Conservation (phyloP, 2,113 vertebrate genomes). For the western clawed frog (Xenopus tropicalis) region UCB_Xtro_10.0 CM004443.2:9854001-9854500, state of each 20-base stretch:
- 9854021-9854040: background rate
- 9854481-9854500: too few relatives aligned
- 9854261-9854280: background rate
- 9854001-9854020: background rate
- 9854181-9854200: background rate
- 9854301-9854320: too few relatives aligned
- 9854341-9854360: too few relatives aligned
- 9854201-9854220: background rate
- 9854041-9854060: background rate
- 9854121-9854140: background rate
- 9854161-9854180: background rate
- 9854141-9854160: background rate
- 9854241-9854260: too few relatives aligned
- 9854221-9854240: background rate
- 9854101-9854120: background rate
- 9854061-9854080: background rate
- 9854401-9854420: too few relatives aligned
- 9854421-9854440: too few relatives aligned
- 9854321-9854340: too few relatives aligned
- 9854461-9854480: too few relatives aligned
- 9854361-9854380: too few relatives aligned
- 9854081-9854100: background rate
- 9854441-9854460: too few relatives aligned
- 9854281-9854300: too few relatives aligned
- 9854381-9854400: too few relatives aligned